These are phyloP conservation scores for Hirtodrosophila histrioides DNA, from an alignment of 2,888 invertebrate genomes.

Conservation along the genomic window DNA sequence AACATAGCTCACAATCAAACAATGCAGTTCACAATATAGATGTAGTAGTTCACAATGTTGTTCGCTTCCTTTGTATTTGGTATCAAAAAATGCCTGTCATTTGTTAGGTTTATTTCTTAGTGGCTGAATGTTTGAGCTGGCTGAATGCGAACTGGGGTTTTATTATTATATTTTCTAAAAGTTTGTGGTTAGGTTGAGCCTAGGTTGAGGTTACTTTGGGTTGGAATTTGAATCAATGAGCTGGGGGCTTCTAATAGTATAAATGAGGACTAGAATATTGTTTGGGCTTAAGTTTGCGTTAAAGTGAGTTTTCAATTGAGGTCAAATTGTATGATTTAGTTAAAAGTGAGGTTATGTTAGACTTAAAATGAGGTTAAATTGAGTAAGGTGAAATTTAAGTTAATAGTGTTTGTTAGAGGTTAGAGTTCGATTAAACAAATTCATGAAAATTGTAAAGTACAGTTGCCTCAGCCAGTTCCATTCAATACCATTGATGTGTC, in stretches of 20 bases:
- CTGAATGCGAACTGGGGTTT: constrained; percentile 32
- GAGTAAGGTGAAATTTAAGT: no score
- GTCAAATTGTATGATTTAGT: not conserved
- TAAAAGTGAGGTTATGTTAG: no score
- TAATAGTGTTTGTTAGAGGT: not conserved
- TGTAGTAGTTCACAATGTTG: constrained; percentile 20
- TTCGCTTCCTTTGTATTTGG: constrained; percentile 6
- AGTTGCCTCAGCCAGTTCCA: constrained; percentile 32
- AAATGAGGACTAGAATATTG: constrained; percentile 4
- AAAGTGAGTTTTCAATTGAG: constrained; percentile 23
- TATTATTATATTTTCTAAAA: constrained; percentile 18
- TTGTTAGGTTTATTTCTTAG: constrained; percentile 33
- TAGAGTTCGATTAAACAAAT: not conserved
- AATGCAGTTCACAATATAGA: constrained; percentile 62
- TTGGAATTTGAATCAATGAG: constrained; percentile 1
- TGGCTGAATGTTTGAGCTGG: constrained; percentile 45
- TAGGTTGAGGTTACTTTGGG: constrained; percentile 22
- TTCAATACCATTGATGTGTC: constrained; percentile 29
- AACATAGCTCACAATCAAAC: constrained; percentile 78
- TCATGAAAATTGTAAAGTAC: no score
- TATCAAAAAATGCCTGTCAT: constrained; percentile 47
- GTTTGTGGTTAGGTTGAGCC: constrained; percentile 55
- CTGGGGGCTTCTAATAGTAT: not conserved
- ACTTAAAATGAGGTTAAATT: not conserved
- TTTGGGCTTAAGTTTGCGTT: constrained; percentile 26